phyloP scores from a whole-genome alignment of 1,140 invertebrate species.

The Macrostomum lignano region DNA sequence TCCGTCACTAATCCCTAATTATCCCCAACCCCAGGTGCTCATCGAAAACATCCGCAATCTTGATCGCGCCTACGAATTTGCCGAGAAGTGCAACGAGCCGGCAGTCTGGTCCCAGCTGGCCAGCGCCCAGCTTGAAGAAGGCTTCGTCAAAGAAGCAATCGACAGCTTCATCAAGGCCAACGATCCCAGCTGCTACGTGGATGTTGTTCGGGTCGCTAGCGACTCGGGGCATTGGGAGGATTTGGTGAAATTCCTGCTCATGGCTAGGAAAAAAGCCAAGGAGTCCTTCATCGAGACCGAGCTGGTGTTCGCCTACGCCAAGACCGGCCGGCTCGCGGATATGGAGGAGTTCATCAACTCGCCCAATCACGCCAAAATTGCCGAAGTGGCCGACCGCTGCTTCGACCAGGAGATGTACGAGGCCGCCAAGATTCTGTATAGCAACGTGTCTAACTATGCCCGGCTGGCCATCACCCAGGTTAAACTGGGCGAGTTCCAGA shows the following conservation, averaged over 20 bases:
- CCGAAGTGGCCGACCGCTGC: constrained; percentile 89
- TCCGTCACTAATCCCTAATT: too few relatives aligned
- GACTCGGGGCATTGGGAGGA: neutral
- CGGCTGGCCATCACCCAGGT: constrained; percentile 83
- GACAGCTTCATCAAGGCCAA: constrained; percentile 95
- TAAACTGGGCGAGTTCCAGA: constrained; percentile 87
- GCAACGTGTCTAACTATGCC: constrained; percentile 95
- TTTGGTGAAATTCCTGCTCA: constrained; percentile 43
- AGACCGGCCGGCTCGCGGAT: constrained; percentile 77
- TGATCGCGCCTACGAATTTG: constrained; percentile 94
- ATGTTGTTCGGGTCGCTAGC: constrained; percentile 62
- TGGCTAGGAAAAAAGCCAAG: constrained; percentile 91
- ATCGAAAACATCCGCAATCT: constrained; percentile 91
- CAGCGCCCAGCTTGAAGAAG: constrained; percentile 82
- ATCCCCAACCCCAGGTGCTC: too few relatives aligned
- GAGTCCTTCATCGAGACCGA: constrained; percentile 97
- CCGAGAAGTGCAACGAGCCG: constrained; percentile 89
- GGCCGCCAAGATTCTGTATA: constrained; percentile 83
- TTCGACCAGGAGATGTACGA: constrained; percentile 95
- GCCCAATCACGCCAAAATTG: constrained; percentile 93
- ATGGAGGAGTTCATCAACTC: constrained; percentile 92
- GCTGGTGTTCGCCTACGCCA: constrained; percentile 86
- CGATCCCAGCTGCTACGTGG: constrained; percentile 83
- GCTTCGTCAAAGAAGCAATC: constrained; percentile 31
- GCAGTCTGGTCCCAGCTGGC: constrained; percentile 91